phyloP scores from a whole-genome alignment of 1,140 invertebrate genomes.

The Cepaea nemoralis region DNA sequence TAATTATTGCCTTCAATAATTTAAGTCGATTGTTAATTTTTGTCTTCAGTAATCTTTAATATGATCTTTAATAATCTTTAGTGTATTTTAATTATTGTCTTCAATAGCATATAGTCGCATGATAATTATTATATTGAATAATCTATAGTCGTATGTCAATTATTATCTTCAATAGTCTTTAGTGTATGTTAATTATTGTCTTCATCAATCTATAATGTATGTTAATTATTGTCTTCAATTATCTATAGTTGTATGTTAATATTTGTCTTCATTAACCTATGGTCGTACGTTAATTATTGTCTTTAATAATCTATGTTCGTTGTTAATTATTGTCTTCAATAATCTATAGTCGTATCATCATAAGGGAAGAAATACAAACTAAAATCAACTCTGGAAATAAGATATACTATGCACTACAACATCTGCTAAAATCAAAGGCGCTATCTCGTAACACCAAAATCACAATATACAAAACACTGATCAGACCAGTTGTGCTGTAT shows the following conservation, averaged over 20 bases:
- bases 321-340: no score
- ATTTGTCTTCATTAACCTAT: not conserved
- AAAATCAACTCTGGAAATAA: no score
- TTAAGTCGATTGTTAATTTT: not conserved
- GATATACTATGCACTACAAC: no score
- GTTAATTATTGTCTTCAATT: not conserved
- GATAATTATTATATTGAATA: not conserved
- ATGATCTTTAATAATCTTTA: not conserved
- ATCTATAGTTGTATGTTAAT: not conserved
- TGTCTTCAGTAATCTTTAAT: not conserved
- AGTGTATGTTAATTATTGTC: not conserved
- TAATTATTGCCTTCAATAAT: not conserved
- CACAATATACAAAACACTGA: no score
- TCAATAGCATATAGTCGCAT: not conserved
- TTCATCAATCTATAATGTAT: not conserved
- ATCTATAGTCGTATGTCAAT: no score
- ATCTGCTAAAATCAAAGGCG: no score
- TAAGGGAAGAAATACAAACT: no score
- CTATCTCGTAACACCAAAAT: no score
- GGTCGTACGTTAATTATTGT: not conserved
- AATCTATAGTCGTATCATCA: no score
- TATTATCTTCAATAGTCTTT: not conserved
- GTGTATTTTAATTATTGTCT: no score
- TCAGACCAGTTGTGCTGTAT: no score
- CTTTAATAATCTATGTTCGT: no score